phyloP scores from a whole-genome alignment of 2,797 vertebrate species.

The Moxostoma hubbsi region DNA sequence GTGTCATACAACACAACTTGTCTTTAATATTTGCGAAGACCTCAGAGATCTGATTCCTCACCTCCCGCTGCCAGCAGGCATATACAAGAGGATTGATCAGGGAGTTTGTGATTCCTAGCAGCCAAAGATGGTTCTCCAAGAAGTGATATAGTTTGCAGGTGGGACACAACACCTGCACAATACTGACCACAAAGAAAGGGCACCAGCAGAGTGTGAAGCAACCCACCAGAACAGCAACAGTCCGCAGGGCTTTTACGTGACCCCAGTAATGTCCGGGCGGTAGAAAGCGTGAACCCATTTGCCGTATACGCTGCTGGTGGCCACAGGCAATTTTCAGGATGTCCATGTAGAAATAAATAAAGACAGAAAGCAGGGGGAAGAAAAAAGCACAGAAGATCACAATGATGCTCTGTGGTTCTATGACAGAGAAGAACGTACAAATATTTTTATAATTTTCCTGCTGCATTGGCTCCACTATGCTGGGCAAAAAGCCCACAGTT shows the following conservation, averaged over 20 bases:
- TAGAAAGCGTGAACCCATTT: constrained; percentile 46
- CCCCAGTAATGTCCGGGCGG: constrained; percentile 61
- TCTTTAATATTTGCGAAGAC: constrained; percentile 72
- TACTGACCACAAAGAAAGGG: constrained; percentile 85
- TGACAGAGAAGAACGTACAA: constrained; percentile 86
- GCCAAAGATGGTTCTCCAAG: constrained; percentile 86
- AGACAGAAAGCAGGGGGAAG: constrained; percentile 82
- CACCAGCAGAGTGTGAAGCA: constrained; percentile 89
- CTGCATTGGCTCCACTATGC: constrained; percentile 77
- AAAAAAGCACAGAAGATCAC: constrained; percentile 81
- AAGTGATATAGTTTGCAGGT: constrained; percentile 75
- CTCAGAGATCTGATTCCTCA: constrained; percentile 79
- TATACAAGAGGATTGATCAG: constrained; percentile 91
- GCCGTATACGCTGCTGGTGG: constrained; percentile 84
- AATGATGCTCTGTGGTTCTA: constrained; percentile 79
- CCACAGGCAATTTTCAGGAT: constrained; percentile 87
- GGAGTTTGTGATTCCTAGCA: constrained; percentile 87
- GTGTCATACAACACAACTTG: constrained; percentile 48
- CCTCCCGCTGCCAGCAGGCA: constrained; percentile 87
- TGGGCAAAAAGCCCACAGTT: constrained; percentile 83
- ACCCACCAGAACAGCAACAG: constrained; percentile 83
- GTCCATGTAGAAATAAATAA: constrained; percentile 91
- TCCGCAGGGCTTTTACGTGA: constrained; percentile 86
- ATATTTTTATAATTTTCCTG: constrained; percentile 55
- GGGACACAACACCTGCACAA: constrained; percentile 80